Conservation (phyloP, 92 coral and sea anemone species). For the Pocillopora grandis region DNA sequence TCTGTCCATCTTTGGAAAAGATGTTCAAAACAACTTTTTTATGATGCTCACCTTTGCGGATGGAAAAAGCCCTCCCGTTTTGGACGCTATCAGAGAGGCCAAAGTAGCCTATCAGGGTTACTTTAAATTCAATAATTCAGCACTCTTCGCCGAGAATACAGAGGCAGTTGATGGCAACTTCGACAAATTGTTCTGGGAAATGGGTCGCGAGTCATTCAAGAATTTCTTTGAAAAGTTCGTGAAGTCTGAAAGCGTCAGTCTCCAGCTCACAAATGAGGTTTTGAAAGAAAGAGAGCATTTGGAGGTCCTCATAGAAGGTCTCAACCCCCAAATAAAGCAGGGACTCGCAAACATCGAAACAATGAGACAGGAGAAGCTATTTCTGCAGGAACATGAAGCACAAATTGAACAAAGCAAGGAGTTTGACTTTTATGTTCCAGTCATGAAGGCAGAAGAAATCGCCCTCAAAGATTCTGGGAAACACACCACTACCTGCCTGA, state of each 20-base stretch:
- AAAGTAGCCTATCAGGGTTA: slow-evolving; percentile 1
- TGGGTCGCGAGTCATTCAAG: slow-evolving; percentile 30
- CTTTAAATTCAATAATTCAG: slow-evolving; percentile 52
- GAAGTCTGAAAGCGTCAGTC: slow-evolving; percentile 19
- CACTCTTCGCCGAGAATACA: slow-evolving; percentile 27
- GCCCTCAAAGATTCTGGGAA: slow-evolving; percentile 14
- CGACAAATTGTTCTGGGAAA: slow-evolving; percentile 36
- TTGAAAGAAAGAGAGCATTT: slow-evolving; percentile 41
- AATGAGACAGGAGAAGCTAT: slow-evolving; percentile 29
- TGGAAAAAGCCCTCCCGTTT: slow-evolving; percentile 27
- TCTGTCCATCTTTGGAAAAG: slow-evolving; percentile 53
- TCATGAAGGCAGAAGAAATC: not conserved
- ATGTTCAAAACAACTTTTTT: slow-evolving; percentile 30
- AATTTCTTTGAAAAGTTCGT: slow-evolving; percentile 18
- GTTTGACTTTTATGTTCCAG: slow-evolving; percentile 27
- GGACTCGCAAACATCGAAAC: slow-evolving; percentile 35
- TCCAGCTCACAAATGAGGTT: slow-evolving; percentile 36
- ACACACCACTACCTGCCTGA: slow-evolving; percentile 41
- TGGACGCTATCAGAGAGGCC: slow-evolving; percentile 30
- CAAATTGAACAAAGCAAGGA: slow-evolving; percentile 42
- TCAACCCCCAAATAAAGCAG: slow-evolving; percentile 19
- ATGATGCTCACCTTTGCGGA: slow-evolving; percentile 33
- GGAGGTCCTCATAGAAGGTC: slow-evolving; percentile 35
- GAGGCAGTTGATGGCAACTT: not conserved
- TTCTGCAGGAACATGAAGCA: slow-evolving; percentile 33